Evolutionary conservation across 2,797 vertebrate species (phyloP).

Genomic region (Brotula barbata): DNA sequence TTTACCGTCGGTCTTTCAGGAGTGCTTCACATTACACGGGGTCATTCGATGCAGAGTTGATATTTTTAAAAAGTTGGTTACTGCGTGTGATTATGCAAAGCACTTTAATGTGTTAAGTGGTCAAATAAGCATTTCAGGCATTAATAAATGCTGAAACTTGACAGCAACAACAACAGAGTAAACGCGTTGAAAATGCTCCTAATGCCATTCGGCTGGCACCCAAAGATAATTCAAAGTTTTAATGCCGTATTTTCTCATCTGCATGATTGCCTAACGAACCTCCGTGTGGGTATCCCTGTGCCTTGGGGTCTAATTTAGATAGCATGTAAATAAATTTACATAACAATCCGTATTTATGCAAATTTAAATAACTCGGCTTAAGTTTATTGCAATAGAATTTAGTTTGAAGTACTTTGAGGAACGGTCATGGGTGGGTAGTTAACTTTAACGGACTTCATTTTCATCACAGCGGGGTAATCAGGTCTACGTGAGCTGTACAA

Average conservation of each 20-base stretch:
- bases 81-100: too few species aligned
- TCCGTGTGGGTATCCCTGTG: constrained; percentile 9
- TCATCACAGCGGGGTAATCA: too few species aligned
- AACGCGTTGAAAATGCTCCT: constrained; percentile 11
- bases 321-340: constrained; percentile 13
- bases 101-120: too few species aligned
- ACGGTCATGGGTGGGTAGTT: neutral
- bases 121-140: neutral
- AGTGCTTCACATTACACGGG: too few species aligned
- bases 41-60: too few species aligned
- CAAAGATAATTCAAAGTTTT: constrained; percentile 36
- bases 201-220: constrained; percentile 6
- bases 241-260: constrained; percentile 41
- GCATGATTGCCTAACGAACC: constrained; percentile 40
- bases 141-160: too few species aligned
- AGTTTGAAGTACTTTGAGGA: neutral
- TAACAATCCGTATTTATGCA: constrained; percentile 8
- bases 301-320: constrained; percentile 26
- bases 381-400: constrained; percentile 1
- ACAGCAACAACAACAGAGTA: constrained; percentile 9
- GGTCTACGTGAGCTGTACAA: too few species aligned
- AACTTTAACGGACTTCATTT: too few species aligned
- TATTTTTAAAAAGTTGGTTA: too few species aligned
- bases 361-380: neutral
- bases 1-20: too few species aligned